A percentile compares a stretch with the other conserved stretches of the same genome.
phyloP scores from a whole-genome alignment of 2,888 invertebrate genomes.

The Lathronympha strigana region DNA sequence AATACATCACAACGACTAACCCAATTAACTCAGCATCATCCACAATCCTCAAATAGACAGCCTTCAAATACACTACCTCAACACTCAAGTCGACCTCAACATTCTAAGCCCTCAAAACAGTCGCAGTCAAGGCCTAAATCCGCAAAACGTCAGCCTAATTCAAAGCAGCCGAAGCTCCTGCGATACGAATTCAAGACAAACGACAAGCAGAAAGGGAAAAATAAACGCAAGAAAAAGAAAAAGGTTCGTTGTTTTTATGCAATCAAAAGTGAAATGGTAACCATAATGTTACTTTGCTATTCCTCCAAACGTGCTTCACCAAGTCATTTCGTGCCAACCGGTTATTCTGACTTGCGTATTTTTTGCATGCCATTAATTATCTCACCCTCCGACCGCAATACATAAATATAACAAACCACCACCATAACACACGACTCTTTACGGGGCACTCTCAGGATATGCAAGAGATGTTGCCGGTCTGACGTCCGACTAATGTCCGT shows the following conservation, averaged over 20 bases:
- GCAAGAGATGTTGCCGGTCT: too few relatives aligned
- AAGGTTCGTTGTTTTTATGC: constrained; percentile 46
- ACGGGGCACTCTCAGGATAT: too few relatives aligned
- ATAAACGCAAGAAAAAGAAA: constrained; percentile 51
- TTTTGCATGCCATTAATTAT: too few relatives aligned
- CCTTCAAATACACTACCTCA: background rate
- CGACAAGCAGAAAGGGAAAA: constrained; percentile 42
- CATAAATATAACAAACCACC: too few relatives aligned
- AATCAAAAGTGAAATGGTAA: too few relatives aligned
- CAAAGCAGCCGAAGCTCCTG: background rate
- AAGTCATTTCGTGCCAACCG: too few relatives aligned
- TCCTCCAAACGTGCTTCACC: too few relatives aligned
- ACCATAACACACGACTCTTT: too few relatives aligned
- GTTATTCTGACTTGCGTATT: too few relatives aligned
- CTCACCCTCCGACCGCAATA: too few relatives aligned
- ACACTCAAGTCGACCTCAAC: background rate
- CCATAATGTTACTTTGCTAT: too few relatives aligned
- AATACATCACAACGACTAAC: background rate
- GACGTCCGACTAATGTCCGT: too few relatives aligned
- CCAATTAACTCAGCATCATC: background rate
- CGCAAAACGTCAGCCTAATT: constrained; percentile 10
- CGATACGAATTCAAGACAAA: constrained; percentile 30
- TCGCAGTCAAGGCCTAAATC: background rate
- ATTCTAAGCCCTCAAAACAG: background rate
- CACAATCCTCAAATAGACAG: background rate